phyloP scores from a whole-genome alignment of 1,140 invertebrate genomes.

The Papilio aristodemus region DNA sequence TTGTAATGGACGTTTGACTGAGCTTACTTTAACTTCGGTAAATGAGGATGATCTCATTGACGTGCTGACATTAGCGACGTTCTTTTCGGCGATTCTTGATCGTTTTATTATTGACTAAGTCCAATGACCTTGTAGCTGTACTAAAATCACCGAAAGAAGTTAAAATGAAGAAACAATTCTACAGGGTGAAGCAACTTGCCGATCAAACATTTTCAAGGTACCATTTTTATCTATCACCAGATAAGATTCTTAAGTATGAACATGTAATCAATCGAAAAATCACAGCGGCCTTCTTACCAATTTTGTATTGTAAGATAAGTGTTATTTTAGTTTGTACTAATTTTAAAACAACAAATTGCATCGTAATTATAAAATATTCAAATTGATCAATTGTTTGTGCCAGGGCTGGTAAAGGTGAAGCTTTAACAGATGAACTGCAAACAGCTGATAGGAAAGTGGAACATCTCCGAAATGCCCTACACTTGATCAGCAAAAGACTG shows the following conservation, averaged over 20 bases:
- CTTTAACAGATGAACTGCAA: constrained; percentile 91
- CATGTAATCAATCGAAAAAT: constrained; percentile 33
- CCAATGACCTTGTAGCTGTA: constrained; percentile 75
- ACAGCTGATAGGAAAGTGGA: constrained; percentile 93
- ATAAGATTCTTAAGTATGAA: constrained; percentile 60
- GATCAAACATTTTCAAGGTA: constrained; percentile 94
- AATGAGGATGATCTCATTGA: constrained; percentile 78
- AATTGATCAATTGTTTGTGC: constrained; percentile 35
- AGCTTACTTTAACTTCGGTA: constrained; percentile 50
- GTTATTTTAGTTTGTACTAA: not conserved
- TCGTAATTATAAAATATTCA: not conserved
- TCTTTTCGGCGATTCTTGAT: constrained; percentile 74
- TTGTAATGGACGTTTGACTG: constrained; percentile 44
- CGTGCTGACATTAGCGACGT: constrained; percentile 73
- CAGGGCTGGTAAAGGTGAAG: constrained; percentile 93
- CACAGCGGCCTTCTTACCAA: not conserved
- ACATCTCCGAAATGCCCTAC: constrained; percentile 87
- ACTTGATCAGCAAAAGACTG: constrained; percentile 85
- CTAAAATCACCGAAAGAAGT: constrained; percentile 57
- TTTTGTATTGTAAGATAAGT: constrained; percentile 27
- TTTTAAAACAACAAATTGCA: not conserved
- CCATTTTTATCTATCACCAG: constrained; percentile 60
- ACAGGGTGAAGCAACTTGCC: constrained; percentile 92
- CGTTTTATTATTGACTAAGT: constrained; percentile 76
- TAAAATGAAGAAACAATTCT: constrained; percentile 92